Evolutionary conservation across 2,888 invertebrate genomes (phyloP).

Genomic region (Cerceris ruficornis): DNA sequence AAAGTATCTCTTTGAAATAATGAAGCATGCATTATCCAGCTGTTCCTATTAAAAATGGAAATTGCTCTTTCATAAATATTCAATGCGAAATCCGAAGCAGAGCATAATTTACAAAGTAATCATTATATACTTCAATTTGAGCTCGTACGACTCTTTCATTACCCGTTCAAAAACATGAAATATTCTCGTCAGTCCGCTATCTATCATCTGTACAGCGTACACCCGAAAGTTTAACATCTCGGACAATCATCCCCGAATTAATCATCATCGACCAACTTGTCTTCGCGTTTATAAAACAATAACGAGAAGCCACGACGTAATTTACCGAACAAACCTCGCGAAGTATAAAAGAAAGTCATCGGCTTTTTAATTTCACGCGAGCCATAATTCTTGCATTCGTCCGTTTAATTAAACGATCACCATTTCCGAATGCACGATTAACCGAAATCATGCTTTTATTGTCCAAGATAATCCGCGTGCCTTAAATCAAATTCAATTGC

Average conservation of each 20-base stretch:
- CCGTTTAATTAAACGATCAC: slow-evolving; percentile 2
- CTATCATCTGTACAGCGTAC: no score
- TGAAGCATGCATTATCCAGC: no score
- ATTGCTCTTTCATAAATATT: no score
- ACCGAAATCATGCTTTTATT: neutral
- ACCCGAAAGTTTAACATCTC: no score
- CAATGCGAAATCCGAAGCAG: no score
- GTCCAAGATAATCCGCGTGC: neutral
- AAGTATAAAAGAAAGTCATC: no score
- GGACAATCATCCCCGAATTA: neutral
- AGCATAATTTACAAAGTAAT: no score
- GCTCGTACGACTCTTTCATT: neutral
- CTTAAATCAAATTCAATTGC: slow-evolving; percentile 2
- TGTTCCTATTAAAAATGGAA: no score
- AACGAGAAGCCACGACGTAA: neutral
- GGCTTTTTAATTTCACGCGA: neutral
- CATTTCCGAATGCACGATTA: neutral
- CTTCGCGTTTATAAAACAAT: neutral
- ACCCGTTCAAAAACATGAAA: neutral
- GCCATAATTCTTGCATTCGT: neutral
- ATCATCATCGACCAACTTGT: neutral
- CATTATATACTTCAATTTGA: neutral
- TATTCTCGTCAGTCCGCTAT: no score
- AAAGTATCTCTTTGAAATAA: no score
- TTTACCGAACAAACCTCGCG: neutral